These are phyloP conservation scores for Bos indicus DNA, from an alignment of 2,113 vertebrate genomes.

Conservation along the genomic window DNA sequence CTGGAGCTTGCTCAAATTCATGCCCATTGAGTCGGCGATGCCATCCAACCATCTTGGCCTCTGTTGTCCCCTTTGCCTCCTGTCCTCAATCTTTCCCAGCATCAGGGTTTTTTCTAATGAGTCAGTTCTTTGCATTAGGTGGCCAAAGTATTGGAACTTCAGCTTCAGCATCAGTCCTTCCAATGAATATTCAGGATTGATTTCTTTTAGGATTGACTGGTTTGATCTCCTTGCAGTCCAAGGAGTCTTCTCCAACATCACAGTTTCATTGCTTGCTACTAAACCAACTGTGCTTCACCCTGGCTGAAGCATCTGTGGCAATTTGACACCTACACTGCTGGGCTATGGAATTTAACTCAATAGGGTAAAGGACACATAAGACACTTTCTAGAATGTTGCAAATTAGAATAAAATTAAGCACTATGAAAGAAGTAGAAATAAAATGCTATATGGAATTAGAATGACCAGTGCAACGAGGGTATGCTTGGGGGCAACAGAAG, in stretches of 20 bases:
- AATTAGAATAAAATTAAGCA: neutral
- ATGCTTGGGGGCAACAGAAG: neutral
- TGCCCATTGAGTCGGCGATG: neutral
- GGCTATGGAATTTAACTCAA: neutral
- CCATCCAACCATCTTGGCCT: neutral
- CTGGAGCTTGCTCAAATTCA: neutral
- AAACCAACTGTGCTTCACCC: neutral
- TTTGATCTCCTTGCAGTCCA: neutral
- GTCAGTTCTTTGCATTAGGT: neutral
- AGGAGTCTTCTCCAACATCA: neutral
- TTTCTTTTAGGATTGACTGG: neutral
- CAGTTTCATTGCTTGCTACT: neutral
- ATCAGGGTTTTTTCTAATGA: neutral
- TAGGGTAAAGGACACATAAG: neutral
- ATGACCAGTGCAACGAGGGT: neutral
- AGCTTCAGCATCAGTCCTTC: neutral
- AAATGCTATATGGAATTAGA: neutral
- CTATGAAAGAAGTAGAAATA: neutral
- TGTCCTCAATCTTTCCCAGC: neutral
- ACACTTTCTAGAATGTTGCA: neutral
- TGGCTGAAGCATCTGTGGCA: neutral
- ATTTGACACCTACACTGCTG: neutral
- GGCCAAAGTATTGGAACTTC: neutral
- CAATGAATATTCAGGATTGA: neutral
- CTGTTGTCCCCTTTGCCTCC: neutral